Evolutionary conservation across 2,888 invertebrate species (phyloP).

Genomic region (Pardosa pseudoannulata): DNA sequence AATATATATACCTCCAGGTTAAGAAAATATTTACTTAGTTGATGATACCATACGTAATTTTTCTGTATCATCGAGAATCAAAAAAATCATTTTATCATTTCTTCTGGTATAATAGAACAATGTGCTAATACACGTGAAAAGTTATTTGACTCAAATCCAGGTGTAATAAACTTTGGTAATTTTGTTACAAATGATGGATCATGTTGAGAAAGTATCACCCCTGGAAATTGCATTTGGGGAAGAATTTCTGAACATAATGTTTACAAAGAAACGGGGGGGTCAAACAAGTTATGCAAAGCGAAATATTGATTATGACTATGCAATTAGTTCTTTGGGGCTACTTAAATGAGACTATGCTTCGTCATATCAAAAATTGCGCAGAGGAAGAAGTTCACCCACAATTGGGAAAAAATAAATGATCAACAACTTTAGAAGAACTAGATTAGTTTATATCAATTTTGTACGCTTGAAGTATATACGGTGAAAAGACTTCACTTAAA

Average conservation of each 20-base stretch:
- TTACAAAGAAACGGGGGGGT: background rate
- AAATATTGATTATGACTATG: background rate
- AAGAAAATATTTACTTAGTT: background rate
- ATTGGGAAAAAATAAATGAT: no score
- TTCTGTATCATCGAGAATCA: background rate
- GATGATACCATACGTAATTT: background rate
- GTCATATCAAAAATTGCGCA: no score
- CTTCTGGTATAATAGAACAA: background rate
- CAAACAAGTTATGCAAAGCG: background rate
- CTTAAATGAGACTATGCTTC: background rate
- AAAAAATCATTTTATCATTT: background rate
- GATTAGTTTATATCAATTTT: no score
- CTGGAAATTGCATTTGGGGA: background rate
- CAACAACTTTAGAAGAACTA: no score
- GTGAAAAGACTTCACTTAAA: no score
- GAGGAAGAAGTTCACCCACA: no score
- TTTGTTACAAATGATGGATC: background rate
- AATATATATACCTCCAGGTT: no score
- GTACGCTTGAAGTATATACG: no score
- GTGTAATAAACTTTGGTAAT: background rate
- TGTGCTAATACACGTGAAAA: no score
- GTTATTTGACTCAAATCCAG: background rate
- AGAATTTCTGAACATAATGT: constrained; percentile 6
- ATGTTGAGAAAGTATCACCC: background rate
- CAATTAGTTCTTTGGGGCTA: background rate